Base-by-base conservation (phyloP, 2,113 vertebrate species). In the Kobus ellipsiprymnus region DNA sequence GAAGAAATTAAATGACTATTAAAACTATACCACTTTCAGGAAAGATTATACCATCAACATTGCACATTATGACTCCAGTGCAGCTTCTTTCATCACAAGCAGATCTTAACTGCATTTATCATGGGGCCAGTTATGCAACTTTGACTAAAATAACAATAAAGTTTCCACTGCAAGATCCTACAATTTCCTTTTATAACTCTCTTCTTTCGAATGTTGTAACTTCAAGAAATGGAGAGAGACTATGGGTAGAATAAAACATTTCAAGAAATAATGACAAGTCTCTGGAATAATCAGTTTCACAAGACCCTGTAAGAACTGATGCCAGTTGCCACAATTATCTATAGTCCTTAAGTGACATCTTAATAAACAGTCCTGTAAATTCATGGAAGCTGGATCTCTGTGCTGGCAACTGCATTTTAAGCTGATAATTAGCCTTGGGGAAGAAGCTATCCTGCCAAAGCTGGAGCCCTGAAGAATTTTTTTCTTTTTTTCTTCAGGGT, bases 261-360 rank as follows among this genome's bases (percentile, higher is more conserved):
- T 95, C 40, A 94, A 87, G 88, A 92, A 96, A 94, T 81, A 96
- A 89, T 89, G 86, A 36, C 46, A 93, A 94, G 55, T 81, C 60
- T 80, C 74, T 93, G 59, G 87, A 87, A 95, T 81, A 95, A 84
- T 80, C 95, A 85, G 30, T 59, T 88, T 91, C 46, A 67, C 86
- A 87, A 77, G 89, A 48, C 12, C 50, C 30, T 93, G 46, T 89
- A 89, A 83, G 86, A 91, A 93, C 29, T 29, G 62, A 94, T 90
- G 95, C 95, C 96, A 95, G 95, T 91, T 91, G 95, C 77, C 82
- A 93, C 46, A 84, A 67, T 97, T 87, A 97, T 83, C 86, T 96
- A 48, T 59, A 60, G 55, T 81, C 52, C 94, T 92, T 95, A 93
- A 94, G 74, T 93, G 97, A 96, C 82, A 83, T 96, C 55, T 96